These are phyloP conservation scores for Clytia hemisphaerica DNA, from an alignment of 30 jellyfish, hydroid and myxozoan genomes.

Conservation along the genomic window DNA sequence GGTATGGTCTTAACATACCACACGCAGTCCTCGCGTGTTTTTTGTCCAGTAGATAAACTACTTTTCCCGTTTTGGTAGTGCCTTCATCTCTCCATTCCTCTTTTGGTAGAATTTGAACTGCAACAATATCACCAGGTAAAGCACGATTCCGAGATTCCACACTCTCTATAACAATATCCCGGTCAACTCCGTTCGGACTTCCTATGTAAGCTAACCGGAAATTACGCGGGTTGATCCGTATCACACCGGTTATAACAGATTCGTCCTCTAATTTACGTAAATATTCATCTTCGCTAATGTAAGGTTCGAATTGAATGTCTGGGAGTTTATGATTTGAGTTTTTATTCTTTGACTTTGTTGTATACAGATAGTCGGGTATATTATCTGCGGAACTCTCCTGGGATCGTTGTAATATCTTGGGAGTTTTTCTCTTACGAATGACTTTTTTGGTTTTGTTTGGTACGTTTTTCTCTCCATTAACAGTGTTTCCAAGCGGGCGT, in stretches of 20 bases:
- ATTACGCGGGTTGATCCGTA: slow-evolving; percentile 52
- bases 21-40: slow-evolving; percentile 48
- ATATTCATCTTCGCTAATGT: slow-evolving; percentile 48
- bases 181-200: too few species aligned
- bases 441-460: too few species aligned
- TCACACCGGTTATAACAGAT: slow-evolving; percentile 46
- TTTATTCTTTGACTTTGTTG: too few species aligned
- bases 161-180: slow-evolving; percentile 62
- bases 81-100: slow-evolving; percentile 20
- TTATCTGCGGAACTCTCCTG: too few species aligned
- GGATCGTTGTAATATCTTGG: too few species aligned
- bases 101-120: slow-evolving; percentile 35
- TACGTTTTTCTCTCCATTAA: too few species aligned
- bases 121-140: slow-evolving; percentile 62
- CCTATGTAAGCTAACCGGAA: slow-evolving; percentile 52
- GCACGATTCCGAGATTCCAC: slow-evolving; percentile 55
- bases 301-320: slow-evolving; percentile 44
- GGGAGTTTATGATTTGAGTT: slow-evolving; percentile 46
- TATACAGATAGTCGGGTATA: too few species aligned
- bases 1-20: slow-evolving; percentile 46
- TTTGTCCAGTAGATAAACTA: slow-evolving; percentile 41
- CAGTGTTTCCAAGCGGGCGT: too few species aligned
- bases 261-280: slow-evolving; percentile 48
- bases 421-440: too few species aligned
- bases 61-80: slow-evolving; percentile 27